Conservation (phyloP, 1,140 invertebrate genomes). For the Drosophila nannoptera region DNA sequence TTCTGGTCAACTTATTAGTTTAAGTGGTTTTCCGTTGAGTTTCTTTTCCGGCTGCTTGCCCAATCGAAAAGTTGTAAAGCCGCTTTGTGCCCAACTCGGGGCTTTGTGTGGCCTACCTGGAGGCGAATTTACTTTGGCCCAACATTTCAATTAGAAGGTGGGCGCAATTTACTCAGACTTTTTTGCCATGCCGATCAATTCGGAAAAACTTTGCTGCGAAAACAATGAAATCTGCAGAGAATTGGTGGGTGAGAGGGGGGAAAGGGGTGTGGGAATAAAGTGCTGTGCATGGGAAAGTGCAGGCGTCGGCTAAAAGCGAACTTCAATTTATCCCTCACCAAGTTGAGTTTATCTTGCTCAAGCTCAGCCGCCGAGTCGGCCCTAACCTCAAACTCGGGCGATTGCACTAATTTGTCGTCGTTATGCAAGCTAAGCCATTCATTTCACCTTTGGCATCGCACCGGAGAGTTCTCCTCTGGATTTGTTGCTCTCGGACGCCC, state of each 20-base stretch:
- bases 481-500: conserved; percentile 7
- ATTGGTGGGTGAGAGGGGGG: neutral
- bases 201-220: conserved; percentile 50
- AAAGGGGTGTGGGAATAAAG: neutral
- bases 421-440: conserved; percentile 51
- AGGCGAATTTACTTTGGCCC: conserved; percentile 42
- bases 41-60: conserved; percentile 44
- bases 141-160: conserved; percentile 63
- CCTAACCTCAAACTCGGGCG: conserved; percentile 3
- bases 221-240: conserved; percentile 4
- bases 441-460: conserved; percentile 29
- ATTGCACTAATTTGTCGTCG: conserved; percentile 52
- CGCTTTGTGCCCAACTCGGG: conserved; percentile 29
- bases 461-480: conserved; percentile 8
- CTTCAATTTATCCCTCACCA: conserved; percentile 37
- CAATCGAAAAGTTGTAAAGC: conserved; percentile 65
- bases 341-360: conserved; percentile 34
- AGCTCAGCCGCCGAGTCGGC: neutral
- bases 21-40: conserved; percentile 51
- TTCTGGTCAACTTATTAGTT: conserved; percentile 53
- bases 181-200: conserved; percentile 58
- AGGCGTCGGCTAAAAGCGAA: conserved; percentile 40
- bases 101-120: conserved; percentile 19
- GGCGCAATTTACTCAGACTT: conserved; percentile 1
- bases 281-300: conserved; percentile 25